Evolutionary conservation across 2,888 invertebrate species (phyloP).

Genomic region (Microplitis manilae): DNA sequence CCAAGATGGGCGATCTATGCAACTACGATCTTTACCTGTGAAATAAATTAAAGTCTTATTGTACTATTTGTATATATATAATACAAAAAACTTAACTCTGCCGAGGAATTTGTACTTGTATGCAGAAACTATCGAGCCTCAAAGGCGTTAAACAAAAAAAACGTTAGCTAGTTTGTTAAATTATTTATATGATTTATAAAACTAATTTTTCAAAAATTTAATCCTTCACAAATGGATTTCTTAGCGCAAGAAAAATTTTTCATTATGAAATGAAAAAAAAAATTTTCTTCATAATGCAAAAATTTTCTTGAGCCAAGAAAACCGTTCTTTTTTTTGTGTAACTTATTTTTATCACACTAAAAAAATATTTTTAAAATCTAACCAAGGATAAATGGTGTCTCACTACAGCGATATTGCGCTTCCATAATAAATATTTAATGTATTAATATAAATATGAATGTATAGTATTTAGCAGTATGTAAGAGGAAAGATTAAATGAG

Average conservation of each 20-base stretch:
- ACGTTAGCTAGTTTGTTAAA: background rate
- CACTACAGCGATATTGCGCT: constrained; percentile 37
- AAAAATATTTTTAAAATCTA: constrained; percentile 14
- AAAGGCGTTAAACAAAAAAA: background rate
- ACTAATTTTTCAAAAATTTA: background rate
- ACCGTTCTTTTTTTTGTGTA: background rate
- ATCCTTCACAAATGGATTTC: no score
- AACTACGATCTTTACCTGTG: background rate
- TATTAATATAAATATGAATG: constrained; percentile 32
- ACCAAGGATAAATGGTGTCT: constrained; percentile 29
- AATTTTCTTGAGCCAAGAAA: constrained; percentile 12
- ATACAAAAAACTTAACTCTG: constrained; percentile 33
- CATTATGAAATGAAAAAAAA: no score
- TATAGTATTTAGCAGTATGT: constrained; percentile 8
- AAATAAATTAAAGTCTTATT: background rate
- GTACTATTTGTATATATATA: constrained; percentile 25
- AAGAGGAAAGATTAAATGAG: constrained; percentile 6
- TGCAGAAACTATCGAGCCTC: background rate
- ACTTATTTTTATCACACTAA: background rate
- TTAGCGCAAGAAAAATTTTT: no score
- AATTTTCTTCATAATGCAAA: no score
- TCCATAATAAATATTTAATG: constrained; percentile 36
- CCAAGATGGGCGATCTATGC: constrained; percentile 16
- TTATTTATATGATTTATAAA: background rate
- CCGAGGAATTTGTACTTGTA: constrained; percentile 45